Evolutionary conservation across 2,888 invertebrate species (phyloP).

Genomic region (Frankliniella intonsa): DNA sequence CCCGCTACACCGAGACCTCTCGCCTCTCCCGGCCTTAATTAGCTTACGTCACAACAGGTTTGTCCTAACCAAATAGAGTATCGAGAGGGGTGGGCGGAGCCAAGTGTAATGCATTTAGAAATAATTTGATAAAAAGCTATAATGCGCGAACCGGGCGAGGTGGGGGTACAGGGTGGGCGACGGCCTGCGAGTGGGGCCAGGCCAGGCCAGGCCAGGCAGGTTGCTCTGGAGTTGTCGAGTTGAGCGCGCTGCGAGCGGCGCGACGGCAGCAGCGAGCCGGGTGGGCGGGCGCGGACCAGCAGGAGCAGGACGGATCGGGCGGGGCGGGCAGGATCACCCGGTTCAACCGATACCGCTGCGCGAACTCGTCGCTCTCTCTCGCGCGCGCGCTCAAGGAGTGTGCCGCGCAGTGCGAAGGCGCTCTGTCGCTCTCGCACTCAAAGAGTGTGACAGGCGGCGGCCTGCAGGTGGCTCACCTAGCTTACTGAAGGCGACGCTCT

Average conservation of each 20-base stretch:
- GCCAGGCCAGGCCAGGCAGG: not conserved
- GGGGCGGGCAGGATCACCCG: too few species aligned
- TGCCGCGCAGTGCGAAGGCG: too few species aligned
- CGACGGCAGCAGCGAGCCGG: too few species aligned
- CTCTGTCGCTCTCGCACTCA: too few species aligned
- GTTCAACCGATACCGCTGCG: too few species aligned
- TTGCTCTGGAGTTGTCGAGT: not conserved
- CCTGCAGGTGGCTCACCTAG: too few species aligned
- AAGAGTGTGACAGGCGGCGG: too few species aligned
- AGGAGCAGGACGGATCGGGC: too few species aligned
- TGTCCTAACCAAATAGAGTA: conserved; percentile 23
- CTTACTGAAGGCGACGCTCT: not conserved
- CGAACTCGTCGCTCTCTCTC: too few species aligned
- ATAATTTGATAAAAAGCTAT: conserved; percentile 24
- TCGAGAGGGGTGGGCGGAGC: conserved; percentile 13
- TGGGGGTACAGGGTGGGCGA: not conserved
- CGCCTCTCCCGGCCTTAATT: not conserved
- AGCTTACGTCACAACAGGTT: conserved; percentile 25
- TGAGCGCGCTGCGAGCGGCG: too few species aligned
- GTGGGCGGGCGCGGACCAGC: too few species aligned
- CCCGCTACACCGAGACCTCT: not conserved
- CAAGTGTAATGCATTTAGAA: conserved; percentile 27
- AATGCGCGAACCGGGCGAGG: not conserved
- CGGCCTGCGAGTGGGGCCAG: not conserved
- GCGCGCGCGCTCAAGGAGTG: too few species aligned